A percentile compares a stretch with the other conserved stretches of the same genome.
Conservation (phyloP, 2,888 invertebrate species). For the Limenitis arthemis region DNA sequence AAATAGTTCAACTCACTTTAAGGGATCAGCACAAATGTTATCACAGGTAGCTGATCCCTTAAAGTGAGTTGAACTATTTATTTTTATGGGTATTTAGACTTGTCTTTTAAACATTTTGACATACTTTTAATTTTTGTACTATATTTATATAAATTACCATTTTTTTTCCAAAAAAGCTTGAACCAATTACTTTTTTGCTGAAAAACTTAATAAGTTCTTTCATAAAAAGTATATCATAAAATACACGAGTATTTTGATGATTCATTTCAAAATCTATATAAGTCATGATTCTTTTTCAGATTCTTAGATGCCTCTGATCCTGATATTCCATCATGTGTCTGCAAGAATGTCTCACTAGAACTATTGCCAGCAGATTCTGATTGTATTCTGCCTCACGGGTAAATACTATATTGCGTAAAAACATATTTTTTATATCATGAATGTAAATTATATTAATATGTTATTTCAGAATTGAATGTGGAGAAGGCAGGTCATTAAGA, state of each 20-base stretch:
- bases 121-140: no score
- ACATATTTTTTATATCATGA: background rate
- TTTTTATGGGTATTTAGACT: no score
- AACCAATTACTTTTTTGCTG: no score
- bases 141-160: no score
- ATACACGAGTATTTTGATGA: no score
- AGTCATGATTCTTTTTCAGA: conserved; percentile 30
- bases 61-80: conserved; percentile 32
- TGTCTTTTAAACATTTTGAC: no score
- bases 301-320: conserved; percentile 56
- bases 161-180: no score
- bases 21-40: no score
- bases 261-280: no score
- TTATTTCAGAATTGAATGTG: conserved; percentile 49
- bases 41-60: conserved; percentile 50
- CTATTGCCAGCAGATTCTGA: conserved; percentile 57
- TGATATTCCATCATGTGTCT: conserved; percentile 53
- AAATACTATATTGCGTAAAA: conserved; percentile 16
- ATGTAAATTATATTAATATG: background rate
- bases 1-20: no score
- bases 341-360: conserved; percentile 55
- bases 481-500: conserved; percentile 52
- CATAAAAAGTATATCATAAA: no score
- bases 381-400: conserved; percentile 59
- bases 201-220: no score